Evolutionary conservation across 1,140 invertebrate genomes (phyloP), one percentile per base, ranked within the genome.

Genomic region (Odontomachus brunneus): DNA sequence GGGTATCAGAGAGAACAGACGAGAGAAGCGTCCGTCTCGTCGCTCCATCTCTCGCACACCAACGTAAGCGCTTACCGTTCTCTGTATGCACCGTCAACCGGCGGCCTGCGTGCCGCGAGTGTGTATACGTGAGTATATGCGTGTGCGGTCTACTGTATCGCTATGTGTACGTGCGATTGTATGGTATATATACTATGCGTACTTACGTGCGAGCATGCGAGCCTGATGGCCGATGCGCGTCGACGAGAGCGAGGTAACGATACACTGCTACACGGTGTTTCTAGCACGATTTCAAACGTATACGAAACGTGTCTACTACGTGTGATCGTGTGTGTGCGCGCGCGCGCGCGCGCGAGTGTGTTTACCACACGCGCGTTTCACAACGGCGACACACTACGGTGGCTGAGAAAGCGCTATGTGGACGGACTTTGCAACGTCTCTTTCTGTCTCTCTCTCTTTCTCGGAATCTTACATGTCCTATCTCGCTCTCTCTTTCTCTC

Each of bases 171-270:
- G 72, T 57, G 63, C 62, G n/a, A 24, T 7, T 33, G 17, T 15
- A 38, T 33, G 19, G 59, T 55, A 51, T 66, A 73, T 60, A 33
- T 26, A 55, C 53, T 60, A 33, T 26, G 62, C 53, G 76, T 86
- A 89, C 89, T 67, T 89, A 89, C 89, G 74, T 86, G 73, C 74
- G 38, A 69, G 72, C 83, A 88, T 83, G 87, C 83, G 83, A 86
- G 24, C 26, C 38, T 11, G 38, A 44, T 44, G 38, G 38, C 38
- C 38, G 38, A 44, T 44, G 76, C 62, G 38, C 38, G 48, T 29
- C 67, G 51, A 80, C 22, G 38, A 9, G 67, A 55, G 71, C 51
- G 57, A 83, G 81, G 67, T 62, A 83, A 89, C 72, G 85, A 78
- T 89, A 69, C 86, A 53, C 75, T 86, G 82, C 19, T 15, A 67